Base-by-base conservation (phyloP, 2,113 vertebrate species). In the Thryonomys swinderianus region DNA sequence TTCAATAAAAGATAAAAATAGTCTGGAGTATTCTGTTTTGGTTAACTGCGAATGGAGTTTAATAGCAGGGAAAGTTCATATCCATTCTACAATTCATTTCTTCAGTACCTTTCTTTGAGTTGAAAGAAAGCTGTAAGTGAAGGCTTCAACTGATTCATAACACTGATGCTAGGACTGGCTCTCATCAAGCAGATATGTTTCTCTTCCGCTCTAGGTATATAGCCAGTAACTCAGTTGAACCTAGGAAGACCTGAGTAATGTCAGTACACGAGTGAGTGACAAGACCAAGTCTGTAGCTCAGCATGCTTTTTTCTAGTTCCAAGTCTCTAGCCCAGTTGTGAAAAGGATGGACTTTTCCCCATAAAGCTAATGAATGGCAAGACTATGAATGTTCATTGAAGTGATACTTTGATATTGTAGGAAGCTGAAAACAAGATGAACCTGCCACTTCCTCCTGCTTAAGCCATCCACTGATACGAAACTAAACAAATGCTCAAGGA, bases 1-100 rank as follows among this genome's bases (percentile, higher is more conserved):
- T 94, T 94, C 76, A 85, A 14, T 17, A 51, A 87, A 40, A 90
- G 30, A 90, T 73, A 42, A 93, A 94, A 96, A 89, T 81, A 94
- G 18, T 59, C 59, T 61, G n/a, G 32, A 80, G 55, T 83, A 20
- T 62, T 91, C 74, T 69, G 66, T 96, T 96, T 96, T 61, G n/a
- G 53, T 76, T 81, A 83, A 40, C 79, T 64, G 61, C 55, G 5
- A 74, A 82, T 90, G 18, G 59, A n/a, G 76, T 79, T 94, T 91
- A 87, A 73, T 55, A 92, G 16, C 85, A 79, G 34, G 67, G 20
- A 81, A 91, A 91, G 93, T 76, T 91, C 23, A 82, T 69, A 85
- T 90, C 59, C 57, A 55, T 85, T 94, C 16, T 51, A 30, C 32
- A 86, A 53, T 53, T 48, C 5, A 27, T 11, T 21, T 30, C n/a